Percentiles rank a stretch among this genome's conserved stretches.
Evolutionary conservation across 2,888 invertebrate genomes (phyloP).

Genomic region (Caradrina kadenii): DNA sequence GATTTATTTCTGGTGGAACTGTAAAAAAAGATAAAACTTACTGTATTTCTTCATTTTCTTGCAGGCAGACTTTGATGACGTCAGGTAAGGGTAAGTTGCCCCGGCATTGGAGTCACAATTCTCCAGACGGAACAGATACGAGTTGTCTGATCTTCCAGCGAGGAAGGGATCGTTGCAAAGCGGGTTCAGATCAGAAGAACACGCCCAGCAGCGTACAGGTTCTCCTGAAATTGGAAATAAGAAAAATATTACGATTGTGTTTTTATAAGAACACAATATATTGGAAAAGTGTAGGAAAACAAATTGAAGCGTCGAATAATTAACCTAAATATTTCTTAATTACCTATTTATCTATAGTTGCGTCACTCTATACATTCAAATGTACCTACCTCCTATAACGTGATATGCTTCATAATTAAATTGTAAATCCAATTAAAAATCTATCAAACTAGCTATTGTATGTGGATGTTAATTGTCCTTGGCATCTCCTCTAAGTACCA

Average conservation of each 20-base stretch:
- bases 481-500: conserved; percentile 5
- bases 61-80: conserved; percentile 92
- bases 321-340: no score
- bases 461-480: conserved; percentile 26
- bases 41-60: conserved; percentile 94
- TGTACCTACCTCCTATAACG: not conserved
- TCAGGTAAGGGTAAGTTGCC: conserved; percentile 85
- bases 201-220: conserved; percentile 94
- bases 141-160: conserved; percentile 86
- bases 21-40: conserved; percentile 81
- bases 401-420: no score
- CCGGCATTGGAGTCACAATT: conserved; percentile 88
- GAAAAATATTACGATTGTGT: conserved; percentile 15
- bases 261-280: not conserved
- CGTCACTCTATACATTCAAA: not conserved
- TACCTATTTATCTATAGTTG: not conserved
- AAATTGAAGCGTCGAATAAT: not conserved
- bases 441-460: conserved; percentile 7
- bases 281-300: not conserved
- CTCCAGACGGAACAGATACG: conserved; percentile 84
- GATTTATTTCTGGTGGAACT: not conserved
- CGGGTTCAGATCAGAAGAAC: conserved; percentile 93
- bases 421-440: not conserved
- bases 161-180: conserved; percentile 94
- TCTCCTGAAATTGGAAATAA: conserved; percentile 88